Conservation (phyloP, 92 coral and sea anemone genomes). For the Desmophyllum pertusum region DNA sequence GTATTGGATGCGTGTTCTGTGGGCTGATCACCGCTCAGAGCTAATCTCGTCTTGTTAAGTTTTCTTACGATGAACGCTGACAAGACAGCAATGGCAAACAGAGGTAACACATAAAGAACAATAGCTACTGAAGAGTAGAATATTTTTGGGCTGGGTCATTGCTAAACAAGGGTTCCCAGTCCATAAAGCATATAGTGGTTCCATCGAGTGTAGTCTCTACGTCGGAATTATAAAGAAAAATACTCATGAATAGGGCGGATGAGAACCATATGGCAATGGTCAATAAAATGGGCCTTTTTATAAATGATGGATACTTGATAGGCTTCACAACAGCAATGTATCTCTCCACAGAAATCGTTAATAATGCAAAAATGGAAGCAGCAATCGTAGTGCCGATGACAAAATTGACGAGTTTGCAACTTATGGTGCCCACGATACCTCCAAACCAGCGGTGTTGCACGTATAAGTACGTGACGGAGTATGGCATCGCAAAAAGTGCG, state of each 20-base stretch:
- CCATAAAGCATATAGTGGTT: conserved; percentile 22
- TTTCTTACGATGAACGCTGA: conserved; percentile 38
- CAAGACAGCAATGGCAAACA: conserved; percentile 34
- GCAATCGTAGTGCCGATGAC: conserved; percentile 62
- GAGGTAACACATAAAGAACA: conserved; percentile 50
- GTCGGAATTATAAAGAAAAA: conserved; percentile 32
- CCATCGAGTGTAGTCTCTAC: not conserved
- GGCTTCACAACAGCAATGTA: conserved; percentile 64
- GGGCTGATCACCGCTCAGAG: not conserved
- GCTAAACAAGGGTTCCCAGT: conserved; percentile 47
- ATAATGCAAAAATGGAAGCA: conserved; percentile 54
- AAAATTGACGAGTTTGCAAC: conserved; percentile 59
- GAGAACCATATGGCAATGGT: conserved; percentile 44
- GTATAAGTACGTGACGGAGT: conserved; percentile 40
- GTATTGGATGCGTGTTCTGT: not conserved
- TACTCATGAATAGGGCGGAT: conserved; percentile 42
- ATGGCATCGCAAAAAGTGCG: conserved; percentile 70
- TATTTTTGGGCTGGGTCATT: conserved; percentile 38
- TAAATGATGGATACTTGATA: conserved; percentile 31
- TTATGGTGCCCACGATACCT: conserved; percentile 39
- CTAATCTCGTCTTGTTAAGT: conserved; percentile 18
- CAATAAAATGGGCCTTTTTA: conserved; percentile 46
- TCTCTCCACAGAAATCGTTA: conserved; percentile 57
- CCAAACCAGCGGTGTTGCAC: conserved; percentile 64
- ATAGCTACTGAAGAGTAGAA: conserved; percentile 39